Evolutionary conservation across 2,113 vertebrate species (phyloP).

Genomic region (Chaetodon auriga): DNA sequence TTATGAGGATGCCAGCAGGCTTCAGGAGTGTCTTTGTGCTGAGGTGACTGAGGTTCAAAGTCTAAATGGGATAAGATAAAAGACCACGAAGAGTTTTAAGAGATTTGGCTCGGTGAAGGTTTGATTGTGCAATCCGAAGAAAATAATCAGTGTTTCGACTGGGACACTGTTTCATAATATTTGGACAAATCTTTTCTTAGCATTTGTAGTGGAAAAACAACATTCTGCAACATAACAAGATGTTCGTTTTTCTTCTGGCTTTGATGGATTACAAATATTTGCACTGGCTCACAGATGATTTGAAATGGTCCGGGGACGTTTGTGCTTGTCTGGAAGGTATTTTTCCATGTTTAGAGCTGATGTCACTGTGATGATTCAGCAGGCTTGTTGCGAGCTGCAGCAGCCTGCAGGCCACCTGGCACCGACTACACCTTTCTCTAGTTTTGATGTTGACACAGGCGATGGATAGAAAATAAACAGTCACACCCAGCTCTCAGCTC

Average conservation of each 20-base stretch:
- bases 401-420: constrained; percentile 10
- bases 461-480: constrained; percentile 32
- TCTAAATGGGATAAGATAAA: not conserved
- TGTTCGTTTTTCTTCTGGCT: not conserved
- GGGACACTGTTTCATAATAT: not conserved
- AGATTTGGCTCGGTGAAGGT: not conserved
- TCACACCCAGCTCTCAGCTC: constrained; percentile 28
- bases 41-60: not conserved
- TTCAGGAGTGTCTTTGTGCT: constrained; percentile 4
- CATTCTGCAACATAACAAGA: not conserved
- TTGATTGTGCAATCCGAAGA: not conserved
- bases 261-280: not conserved
- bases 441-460: constrained; percentile 17
- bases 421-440: constrained; percentile 10
- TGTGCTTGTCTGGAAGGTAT: constrained; percentile 8
- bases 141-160: not conserved
- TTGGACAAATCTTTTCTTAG: not conserved
- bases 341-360: constrained; percentile 1
- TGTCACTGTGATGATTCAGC: constrained; percentile 27
- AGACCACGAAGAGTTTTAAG: not conserved
- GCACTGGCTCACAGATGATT: constrained; percentile 10
- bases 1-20: not conserved
- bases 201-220: not conserved
- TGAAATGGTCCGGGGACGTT: not conserved
- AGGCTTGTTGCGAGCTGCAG: constrained; percentile 46